phyloP scores from a whole-genome alignment of 2,888 invertebrate genomes.

The Thereva unica region DNA sequence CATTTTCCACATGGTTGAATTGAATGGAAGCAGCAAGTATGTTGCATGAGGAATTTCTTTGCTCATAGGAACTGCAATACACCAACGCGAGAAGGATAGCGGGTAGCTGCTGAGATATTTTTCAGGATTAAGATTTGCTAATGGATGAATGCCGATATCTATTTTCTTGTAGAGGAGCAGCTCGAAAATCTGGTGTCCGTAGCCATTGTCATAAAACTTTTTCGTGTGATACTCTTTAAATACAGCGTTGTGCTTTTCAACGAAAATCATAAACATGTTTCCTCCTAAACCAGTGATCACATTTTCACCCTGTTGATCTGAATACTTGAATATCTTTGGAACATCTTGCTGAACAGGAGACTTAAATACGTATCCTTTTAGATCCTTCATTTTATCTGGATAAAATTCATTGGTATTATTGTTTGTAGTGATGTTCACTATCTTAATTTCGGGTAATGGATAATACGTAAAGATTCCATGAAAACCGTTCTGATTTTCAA shows the following conservation, averaged over 20 bases:
- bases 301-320: neutral
- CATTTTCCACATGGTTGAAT: constrained; percentile 13
- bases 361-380: constrained; percentile 26
- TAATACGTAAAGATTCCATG: constrained; percentile 25
- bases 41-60: constrained; percentile 17
- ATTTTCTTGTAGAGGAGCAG: constrained; percentile 5
- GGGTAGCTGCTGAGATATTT: constrained; percentile 21
- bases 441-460: constrained; percentile 28
- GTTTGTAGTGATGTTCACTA: constrained; percentile 15
- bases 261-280: constrained; percentile 22
- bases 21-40: constrained; percentile 26
- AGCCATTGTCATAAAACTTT: neutral
- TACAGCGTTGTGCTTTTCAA: constrained; percentile 23
- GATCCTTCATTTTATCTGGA: constrained; percentile 15
- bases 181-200: constrained; percentile 10
- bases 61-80: constrained; percentile 27
- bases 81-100: constrained; percentile 12
- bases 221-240: constrained; percentile 4
- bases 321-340: constrained; percentile 29
- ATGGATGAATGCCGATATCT: constrained; percentile 30
- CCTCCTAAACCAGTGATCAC: constrained; percentile 9
- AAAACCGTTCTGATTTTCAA: neutral
- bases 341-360: constrained; percentile 36
- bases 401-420: neutral
- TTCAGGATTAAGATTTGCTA: constrained; percentile 22